Percentiles rank a stretch among this genome's conserved stretches.
phyloP scores from a whole-genome alignment of 2,113 vertebrate genomes.

The Tragelaphus scriptus region DNA sequence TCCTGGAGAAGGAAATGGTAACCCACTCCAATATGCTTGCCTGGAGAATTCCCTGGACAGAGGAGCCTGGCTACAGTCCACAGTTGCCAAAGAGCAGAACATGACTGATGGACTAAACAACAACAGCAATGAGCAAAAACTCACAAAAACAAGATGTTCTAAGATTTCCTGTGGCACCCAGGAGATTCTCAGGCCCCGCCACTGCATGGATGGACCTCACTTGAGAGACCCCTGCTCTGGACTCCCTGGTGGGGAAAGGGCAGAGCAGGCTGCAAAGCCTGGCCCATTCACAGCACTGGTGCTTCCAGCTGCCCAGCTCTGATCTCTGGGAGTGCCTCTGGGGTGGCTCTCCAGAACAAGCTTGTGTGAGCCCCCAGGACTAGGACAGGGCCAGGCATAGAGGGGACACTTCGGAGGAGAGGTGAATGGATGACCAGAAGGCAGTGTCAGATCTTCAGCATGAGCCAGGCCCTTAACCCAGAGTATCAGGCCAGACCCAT shows the following conservation, averaged over 20 bases:
- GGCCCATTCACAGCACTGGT: neutral
- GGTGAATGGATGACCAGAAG: neutral
- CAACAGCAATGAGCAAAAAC: neutral
- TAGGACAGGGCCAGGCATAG: neutral
- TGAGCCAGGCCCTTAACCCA: neutral
- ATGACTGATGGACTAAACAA: neutral
- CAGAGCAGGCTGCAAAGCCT: neutral
- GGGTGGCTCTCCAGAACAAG: no score
- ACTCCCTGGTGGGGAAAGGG: neutral
- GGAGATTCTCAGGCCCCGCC: neutral
- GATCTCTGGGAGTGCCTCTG: no score
- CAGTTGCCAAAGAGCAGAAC: neutral
- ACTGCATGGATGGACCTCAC: neutral
- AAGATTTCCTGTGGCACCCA: neutral
- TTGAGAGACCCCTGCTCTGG: neutral
- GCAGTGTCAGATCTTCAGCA: neutral
- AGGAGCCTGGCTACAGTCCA: neutral
- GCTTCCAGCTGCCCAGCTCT: neutral
- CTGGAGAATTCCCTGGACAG: neutral
- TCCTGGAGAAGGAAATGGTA: neutral
- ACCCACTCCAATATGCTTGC: neutral
- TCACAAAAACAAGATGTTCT: neutral
- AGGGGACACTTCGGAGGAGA: neutral
- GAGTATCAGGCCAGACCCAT: no score
- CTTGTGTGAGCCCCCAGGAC: fast-evolving